phyloP scores from a whole-genome alignment of 1,140 invertebrate species.

The Aphelenchoides besseyi region DNA sequence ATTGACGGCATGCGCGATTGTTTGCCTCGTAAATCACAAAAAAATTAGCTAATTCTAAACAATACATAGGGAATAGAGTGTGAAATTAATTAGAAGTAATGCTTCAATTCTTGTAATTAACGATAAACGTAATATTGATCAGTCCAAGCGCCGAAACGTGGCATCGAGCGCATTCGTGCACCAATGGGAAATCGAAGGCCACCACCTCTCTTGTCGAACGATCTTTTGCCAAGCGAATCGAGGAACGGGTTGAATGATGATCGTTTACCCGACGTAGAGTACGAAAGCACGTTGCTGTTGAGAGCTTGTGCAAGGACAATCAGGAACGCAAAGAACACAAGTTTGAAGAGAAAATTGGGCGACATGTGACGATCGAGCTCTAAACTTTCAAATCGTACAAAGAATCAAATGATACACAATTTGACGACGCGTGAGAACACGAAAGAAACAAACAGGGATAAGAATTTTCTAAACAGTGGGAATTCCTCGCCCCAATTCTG shows the following conservation, averaged over 20 bases:
- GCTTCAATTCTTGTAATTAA: too few species aligned
- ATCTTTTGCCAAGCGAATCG: slow-evolving; percentile 23
- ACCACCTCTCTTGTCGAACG: too few species aligned
- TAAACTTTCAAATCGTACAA: not conserved
- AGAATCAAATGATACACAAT: too few species aligned
- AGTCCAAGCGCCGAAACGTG: not conserved
- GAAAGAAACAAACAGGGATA: too few species aligned
- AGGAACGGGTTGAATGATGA: slow-evolving; percentile 27
- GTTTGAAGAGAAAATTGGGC: slow-evolving; percentile 3
- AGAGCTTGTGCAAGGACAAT: not conserved
- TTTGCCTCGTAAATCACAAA: too few species aligned
- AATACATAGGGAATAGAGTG: too few species aligned
- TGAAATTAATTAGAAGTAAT: too few species aligned
- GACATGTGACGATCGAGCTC: not conserved
- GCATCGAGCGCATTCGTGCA: not conserved
- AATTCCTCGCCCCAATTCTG: too few species aligned
- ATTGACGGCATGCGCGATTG: not conserved
- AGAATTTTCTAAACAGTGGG: too few species aligned
- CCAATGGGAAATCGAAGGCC: not conserved
- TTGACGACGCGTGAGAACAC: not conserved
- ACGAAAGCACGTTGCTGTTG: not conserved
- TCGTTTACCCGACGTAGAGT: too few species aligned
- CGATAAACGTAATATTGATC: not conserved
- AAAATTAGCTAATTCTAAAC: too few species aligned
- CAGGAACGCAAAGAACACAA: not conserved